Evolutionary conservation across 2,888 invertebrate genomes (phyloP).

Genomic region (Griposia aprilina): DNA sequence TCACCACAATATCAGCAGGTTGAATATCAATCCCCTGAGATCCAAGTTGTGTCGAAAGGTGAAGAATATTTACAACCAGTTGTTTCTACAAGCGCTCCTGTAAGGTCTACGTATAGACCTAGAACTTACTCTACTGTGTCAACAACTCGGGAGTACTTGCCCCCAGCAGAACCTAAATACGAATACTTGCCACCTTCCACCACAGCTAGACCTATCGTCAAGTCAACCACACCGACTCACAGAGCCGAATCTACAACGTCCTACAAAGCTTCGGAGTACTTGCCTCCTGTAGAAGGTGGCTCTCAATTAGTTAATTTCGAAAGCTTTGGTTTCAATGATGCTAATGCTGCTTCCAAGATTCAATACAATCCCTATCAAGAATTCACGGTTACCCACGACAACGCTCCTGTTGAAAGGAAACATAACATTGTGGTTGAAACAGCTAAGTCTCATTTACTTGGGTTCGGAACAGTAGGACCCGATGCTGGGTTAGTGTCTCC

Average conservation of each 20-base stretch:
- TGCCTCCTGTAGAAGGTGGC: slow-evolving; percentile 76
- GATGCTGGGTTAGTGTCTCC: slow-evolving; percentile 85
- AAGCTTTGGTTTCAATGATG: slow-evolving; percentile 75
- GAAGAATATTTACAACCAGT: slow-evolving; percentile 86
- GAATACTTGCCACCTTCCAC: slow-evolving; percentile 73
- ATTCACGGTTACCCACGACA: slow-evolving; percentile 68
- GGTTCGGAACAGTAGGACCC: slow-evolving; percentile 86
- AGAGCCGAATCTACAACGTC: slow-evolving; percentile 76
- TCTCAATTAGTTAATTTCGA: slow-evolving; percentile 75
- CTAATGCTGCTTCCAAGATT: slow-evolving; percentile 67
- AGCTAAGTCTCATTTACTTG: slow-evolving; percentile 85
- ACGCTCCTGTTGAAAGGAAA: slow-evolving; percentile 77
- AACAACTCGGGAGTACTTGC: slow-evolving; percentile 74
- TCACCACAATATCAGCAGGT: slow-evolving; percentile 79
- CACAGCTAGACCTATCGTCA: slow-evolving; percentile 74
- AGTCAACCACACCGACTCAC: slow-evolving; percentile 77
- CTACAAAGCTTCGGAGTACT: slow-evolving; percentile 80
- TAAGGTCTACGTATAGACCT: slow-evolving; percentile 79
- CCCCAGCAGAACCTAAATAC: slow-evolving; percentile 66
- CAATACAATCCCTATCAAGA: slow-evolving; percentile 82
- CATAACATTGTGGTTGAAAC: slow-evolving; percentile 86
- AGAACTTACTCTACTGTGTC: slow-evolving; percentile 77
- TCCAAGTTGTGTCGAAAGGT: slow-evolving; percentile 83
- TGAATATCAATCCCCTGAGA: slow-evolving; percentile 82
- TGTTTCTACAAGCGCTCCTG: slow-evolving; percentile 75